phyloP scores from a whole-genome alignment of 2,797 vertebrate genomes.

The Scolopax bukidnonensis region DNA sequence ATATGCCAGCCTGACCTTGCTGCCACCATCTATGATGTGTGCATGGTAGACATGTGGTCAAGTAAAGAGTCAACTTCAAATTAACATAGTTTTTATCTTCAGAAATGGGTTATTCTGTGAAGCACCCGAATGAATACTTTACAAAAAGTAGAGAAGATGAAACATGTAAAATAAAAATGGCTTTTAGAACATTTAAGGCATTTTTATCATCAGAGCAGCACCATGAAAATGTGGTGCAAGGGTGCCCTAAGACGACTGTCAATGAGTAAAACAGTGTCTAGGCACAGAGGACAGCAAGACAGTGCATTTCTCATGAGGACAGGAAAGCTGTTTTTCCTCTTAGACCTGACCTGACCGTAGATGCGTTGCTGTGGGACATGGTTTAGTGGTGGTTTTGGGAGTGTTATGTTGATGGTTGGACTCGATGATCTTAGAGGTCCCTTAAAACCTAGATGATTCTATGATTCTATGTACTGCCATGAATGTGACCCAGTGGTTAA shows the following conservation, averaged over 20 bases:
- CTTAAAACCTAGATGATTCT: neutral
- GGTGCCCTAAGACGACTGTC: neutral
- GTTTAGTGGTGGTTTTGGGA: neutral
- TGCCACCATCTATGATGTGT: neutral
- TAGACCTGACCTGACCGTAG: neutral
- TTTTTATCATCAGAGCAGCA: neutral
- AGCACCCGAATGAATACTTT: neutral
- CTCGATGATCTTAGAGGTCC: neutral
- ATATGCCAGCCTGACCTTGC: neutral
- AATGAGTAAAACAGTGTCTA: neutral
- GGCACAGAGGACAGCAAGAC: neutral
- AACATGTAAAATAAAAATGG: neutral
- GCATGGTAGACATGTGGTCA: neutral
- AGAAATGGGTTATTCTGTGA: neutral
- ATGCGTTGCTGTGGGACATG: neutral
- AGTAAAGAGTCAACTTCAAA: neutral
- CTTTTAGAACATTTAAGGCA: neutral
- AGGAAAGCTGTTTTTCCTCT: neutral
- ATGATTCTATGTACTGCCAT: neutral
- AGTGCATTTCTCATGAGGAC: neutral
- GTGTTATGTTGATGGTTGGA: neutral
- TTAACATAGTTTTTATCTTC: neutral
- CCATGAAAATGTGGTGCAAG: neutral
- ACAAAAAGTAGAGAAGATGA: neutral
- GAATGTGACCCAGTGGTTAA: accelerated